Evolutionary conservation across 2,888 invertebrate species (phyloP).

Genomic region (Synergus itoensis): DNA sequence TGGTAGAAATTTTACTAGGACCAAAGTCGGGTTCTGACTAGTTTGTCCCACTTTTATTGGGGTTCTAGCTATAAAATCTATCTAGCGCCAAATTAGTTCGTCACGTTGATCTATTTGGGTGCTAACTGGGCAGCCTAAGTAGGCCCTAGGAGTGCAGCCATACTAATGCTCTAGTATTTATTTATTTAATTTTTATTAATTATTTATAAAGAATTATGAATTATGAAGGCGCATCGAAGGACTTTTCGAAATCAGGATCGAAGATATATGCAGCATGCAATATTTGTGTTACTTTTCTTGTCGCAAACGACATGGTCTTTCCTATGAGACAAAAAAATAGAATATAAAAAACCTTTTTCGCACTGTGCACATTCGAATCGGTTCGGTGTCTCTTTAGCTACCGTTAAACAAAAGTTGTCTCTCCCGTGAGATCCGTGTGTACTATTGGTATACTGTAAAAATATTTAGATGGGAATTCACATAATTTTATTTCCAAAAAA

Average conservation of each 20-base stretch:
- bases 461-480: neutral
- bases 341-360: slow-evolving; percentile 25
- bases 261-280: neutral
- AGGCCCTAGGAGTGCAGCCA: no score
- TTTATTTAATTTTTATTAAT: neutral
- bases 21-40: neutral
- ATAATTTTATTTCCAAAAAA: neutral
- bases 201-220: no score
- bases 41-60: no score
- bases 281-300: neutral
- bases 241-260: slow-evolving; percentile 3
- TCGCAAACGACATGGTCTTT: neutral
- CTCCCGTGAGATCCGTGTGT: neutral
- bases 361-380: neutral
- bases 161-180: no score
- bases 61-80: no score
- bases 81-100: no score
- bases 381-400: neutral
- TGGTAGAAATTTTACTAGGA: neutral
- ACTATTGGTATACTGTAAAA: neutral
- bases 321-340: slow-evolving; percentile 25
- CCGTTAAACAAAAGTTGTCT: slow-evolving; percentile 22
- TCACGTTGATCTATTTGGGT: no score
- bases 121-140: no score
- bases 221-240: neutral